Conservation (phyloP, 1,140 invertebrate genomes). For the Camponotus vicinus region DNA sequence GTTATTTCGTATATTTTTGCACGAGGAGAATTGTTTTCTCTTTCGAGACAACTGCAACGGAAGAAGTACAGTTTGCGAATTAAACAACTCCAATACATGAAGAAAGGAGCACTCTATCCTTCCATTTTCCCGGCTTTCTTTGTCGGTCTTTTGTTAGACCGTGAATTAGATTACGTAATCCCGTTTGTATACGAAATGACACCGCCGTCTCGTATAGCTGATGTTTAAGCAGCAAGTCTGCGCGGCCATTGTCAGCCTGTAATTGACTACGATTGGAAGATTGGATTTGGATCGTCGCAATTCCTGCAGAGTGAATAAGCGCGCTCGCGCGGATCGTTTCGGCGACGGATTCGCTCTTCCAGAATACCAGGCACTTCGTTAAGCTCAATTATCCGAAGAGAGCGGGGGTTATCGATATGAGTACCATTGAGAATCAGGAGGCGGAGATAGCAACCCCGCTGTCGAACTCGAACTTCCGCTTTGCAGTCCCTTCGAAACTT, state of each 20-base stretch:
- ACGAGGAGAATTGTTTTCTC: neutral
- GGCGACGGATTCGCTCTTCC: slow-evolving; percentile 78
- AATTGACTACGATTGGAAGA: slow-evolving; percentile 86
- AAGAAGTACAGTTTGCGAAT: slow-evolving; percentile 19
- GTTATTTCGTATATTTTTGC: neutral
- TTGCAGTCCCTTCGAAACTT: slow-evolving; percentile 55
- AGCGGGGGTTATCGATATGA: slow-evolving; percentile 74
- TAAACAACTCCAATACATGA: slow-evolving; percentile 67
- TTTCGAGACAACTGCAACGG: neutral
- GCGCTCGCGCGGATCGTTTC: slow-evolving; percentile 65
- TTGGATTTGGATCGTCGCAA: slow-evolving; percentile 84
- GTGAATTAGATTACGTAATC: slow-evolving; percentile 86
- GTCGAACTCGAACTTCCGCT: slow-evolving; percentile 62
- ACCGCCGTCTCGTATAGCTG: slow-evolving; percentile 83
- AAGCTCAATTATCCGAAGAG: slow-evolving; percentile 81
- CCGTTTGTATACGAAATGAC: slow-evolving; percentile 86
- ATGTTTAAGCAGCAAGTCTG: slow-evolving; percentile 81
- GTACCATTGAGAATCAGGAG: slow-evolving; percentile 50
- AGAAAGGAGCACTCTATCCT: slow-evolving; percentile 66
- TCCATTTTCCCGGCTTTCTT: slow-evolving; percentile 80
- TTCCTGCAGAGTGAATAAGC: slow-evolving; percentile 45
- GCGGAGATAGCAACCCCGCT: slow-evolving; percentile 40
- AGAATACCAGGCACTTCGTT: slow-evolving; percentile 82
- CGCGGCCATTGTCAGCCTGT: slow-evolving; percentile 82
- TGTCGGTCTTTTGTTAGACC: slow-evolving; percentile 83